These are phyloP conservation scores for Natrix natrix DNA, from an alignment of 2,797 vertebrate species.

Conservation along the genomic window DNA sequence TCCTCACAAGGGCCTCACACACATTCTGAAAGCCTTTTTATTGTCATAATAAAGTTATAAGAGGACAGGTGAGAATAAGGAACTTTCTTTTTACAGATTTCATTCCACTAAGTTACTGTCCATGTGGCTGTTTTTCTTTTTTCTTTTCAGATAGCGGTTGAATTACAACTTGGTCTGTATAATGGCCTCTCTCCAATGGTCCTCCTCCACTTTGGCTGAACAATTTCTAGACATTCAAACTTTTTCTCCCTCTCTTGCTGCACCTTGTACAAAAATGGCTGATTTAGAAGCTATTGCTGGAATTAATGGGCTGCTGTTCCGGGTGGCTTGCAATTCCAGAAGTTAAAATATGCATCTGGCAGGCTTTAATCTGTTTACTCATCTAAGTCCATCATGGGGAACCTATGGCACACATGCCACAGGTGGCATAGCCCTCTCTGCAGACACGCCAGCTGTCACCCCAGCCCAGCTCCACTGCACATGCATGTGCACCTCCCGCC, in stretches of 20 bases:
- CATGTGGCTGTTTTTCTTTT: neutral
- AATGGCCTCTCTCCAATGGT: neutral
- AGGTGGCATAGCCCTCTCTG: too few species aligned
- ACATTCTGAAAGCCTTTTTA: neutral
- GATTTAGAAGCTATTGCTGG: neutral
- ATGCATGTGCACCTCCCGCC: too few species aligned
- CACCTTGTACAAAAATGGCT: neutral
- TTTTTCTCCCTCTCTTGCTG: neutral
- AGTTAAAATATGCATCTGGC: neutral
- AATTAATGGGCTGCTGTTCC: neutral
- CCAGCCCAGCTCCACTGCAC: too few species aligned
- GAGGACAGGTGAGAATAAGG: neutral
- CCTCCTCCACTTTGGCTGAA: neutral
- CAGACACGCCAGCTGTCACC: too few species aligned
- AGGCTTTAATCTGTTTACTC: neutral
- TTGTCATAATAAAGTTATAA: neutral
- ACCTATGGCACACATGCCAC: too few species aligned
- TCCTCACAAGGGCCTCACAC: neutral
- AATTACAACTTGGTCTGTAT: neutral
- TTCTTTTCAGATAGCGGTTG: neutral
- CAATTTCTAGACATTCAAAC: neutral
- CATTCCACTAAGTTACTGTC: neutral
- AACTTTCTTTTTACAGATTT: neutral
- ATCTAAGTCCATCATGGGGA: neutral
- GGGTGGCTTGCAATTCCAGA: too few species aligned